Percentiles rank a stretch among this genome's conserved stretches.
Conservation (phyloP, 2,113 vertebrate species). For the Thamnophis sirtalis region DNA sequence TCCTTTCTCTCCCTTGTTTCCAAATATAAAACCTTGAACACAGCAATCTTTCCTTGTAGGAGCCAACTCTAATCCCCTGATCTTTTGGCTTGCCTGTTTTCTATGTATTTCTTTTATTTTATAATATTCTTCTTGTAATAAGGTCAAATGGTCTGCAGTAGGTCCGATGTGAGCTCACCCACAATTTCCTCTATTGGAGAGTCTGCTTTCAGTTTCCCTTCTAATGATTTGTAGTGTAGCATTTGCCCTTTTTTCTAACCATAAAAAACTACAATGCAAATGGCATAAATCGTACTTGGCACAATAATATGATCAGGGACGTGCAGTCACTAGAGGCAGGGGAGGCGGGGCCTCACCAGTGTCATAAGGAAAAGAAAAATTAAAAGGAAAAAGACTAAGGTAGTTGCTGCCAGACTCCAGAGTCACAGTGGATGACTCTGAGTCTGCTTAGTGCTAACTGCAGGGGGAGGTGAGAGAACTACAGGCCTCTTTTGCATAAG, state of each 20-base stretch:
- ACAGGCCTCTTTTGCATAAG: too few species aligned
- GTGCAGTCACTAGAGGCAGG: too few species aligned
- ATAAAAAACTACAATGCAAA: neutral
- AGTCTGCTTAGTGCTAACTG: too few species aligned
- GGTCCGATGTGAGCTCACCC: neutral
- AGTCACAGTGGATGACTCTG: too few species aligned
- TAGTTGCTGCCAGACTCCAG: too few species aligned
- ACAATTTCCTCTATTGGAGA: neutral
- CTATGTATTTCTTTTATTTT: neutral
- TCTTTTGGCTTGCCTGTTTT: neutral
- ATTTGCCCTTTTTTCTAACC: neutral
- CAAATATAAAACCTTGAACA: neutral
- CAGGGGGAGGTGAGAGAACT: too few species aligned
- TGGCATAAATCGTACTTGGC: neutral
- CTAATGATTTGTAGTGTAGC: neutral
- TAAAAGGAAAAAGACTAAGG: too few species aligned
- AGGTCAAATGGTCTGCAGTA: neutral
- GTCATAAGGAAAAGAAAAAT: too few species aligned
- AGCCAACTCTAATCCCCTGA: neutral
- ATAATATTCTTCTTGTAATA: neutral
- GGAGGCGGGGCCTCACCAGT: too few species aligned
- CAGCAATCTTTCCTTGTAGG: neutral
- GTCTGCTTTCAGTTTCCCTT: neutral
- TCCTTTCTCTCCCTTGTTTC: neutral
- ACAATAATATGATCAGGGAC: neutral